Evolutionary conservation across 2,797 vertebrate genomes (phyloP).

Genomic region (Aphelocoma californica): DNA sequence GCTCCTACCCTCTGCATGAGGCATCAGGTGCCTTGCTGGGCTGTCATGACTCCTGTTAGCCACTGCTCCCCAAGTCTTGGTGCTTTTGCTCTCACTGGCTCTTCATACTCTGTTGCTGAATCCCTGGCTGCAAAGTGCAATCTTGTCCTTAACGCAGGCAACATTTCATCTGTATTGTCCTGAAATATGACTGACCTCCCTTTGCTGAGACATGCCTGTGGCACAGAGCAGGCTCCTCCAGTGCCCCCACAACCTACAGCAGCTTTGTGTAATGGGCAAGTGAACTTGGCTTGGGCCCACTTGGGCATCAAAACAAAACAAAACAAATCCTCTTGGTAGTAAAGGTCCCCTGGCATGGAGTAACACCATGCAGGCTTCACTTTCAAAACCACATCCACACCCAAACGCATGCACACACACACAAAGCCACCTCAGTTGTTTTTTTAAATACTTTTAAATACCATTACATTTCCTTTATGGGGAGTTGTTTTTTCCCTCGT

Average conservation of each 20-base stretch:
- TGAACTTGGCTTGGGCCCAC: background rate
- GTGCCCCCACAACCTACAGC: background rate
- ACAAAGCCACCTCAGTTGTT: background rate
- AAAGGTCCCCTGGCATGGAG: background rate
- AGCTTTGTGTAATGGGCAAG: background rate
- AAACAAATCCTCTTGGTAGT: background rate
- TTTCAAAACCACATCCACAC: background rate
- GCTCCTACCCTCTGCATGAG: background rate
- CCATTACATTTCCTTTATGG: background rate
- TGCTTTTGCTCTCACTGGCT: background rate
- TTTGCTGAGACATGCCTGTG: background rate
- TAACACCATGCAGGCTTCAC: rapidly evolving
- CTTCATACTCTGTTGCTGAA: background rate
- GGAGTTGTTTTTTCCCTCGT: background rate
- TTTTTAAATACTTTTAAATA: background rate
- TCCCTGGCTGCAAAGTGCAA: background rate
- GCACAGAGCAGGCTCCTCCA: background rate
- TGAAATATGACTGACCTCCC: background rate
- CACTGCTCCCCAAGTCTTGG: background rate
- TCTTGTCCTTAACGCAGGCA: background rate
- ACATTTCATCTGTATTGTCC: background rate
- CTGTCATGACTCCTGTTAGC: background rate
- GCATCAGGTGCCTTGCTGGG: background rate
- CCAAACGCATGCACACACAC: rapidly evolving
- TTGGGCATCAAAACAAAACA: background rate